Percentiles rank a stretch among this genome's conserved stretches.
These are phyloP conservation scores for Eupsilia transversa DNA, from an alignment of 2,888 invertebrate genomes.

Conservation along the genomic window DNA sequence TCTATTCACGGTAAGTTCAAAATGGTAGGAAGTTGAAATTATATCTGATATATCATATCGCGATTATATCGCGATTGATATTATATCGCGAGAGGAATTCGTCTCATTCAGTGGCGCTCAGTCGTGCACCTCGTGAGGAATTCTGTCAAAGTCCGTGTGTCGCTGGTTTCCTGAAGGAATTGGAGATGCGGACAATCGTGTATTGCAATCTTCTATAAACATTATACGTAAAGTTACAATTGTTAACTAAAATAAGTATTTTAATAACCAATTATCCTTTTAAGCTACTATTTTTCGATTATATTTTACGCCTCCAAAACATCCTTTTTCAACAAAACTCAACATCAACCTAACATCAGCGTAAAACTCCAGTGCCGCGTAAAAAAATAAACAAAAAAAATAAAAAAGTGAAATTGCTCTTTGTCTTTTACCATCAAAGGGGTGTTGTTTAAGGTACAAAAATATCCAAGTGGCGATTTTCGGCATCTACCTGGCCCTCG, in stretches of 20 bases:
- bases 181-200: slow-evolving; percentile 17
- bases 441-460: slow-evolving; percentile 55
- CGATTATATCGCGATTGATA: too few relatives aligned
- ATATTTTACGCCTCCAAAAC: slow-evolving; percentile 18
- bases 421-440: slow-evolving; percentile 62
- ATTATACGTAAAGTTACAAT: background rate
- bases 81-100: slow-evolving; percentile 78
- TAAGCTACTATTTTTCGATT: slow-evolving; percentile 6
- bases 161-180: slow-evolving; percentile 68
- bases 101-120: slow-evolving; percentile 75
- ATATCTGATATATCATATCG: slow-evolving; percentile 82
- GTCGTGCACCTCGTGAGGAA: slow-evolving; percentile 74
- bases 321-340: slow-evolving; percentile 14
- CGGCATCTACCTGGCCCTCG: slow-evolving; percentile 59
- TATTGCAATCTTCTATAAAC: slow-evolving; percentile 21
- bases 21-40: slow-evolving; percentile 71
- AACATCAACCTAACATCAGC: slow-evolving; percentile 37
- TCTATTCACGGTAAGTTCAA: slow-evolving; percentile 54
- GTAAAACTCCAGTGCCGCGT: slow-evolving; percentile 41
- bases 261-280: background rate
- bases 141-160: slow-evolving; percentile 79
- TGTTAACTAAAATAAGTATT: background rate
- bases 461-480: slow-evolving; percentile 65
- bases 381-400: slow-evolving; percentile 53
- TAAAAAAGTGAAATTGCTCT: slow-evolving; percentile 57